Conservation (phyloP, 2,797 vertebrate genomes). For the Periophthalmus magnuspinnatus region DNA sequence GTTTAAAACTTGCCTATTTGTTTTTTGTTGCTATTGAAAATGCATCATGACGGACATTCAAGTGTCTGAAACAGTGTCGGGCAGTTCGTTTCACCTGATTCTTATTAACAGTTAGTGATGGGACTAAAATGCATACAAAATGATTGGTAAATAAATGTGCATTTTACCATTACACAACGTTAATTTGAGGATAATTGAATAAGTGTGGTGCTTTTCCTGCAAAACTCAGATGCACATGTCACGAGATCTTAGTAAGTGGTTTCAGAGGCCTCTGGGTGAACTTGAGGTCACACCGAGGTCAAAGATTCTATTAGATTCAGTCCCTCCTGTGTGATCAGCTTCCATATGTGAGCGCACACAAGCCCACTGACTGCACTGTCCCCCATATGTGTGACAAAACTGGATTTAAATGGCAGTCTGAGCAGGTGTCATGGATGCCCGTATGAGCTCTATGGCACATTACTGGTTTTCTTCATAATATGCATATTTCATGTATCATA, state of each 20-base stretch:
- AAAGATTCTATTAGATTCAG: not conserved
- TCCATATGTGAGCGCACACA: not conserved
- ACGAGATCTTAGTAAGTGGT: not conserved
- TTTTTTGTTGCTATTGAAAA: no score
- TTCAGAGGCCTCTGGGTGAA: not conserved
- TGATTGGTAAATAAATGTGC: not conserved
- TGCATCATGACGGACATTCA: no score
- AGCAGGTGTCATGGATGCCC: slow-evolving; percentile 2
- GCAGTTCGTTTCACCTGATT: no score
- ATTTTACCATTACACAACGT: not conserved
- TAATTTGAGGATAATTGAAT: not conserved
- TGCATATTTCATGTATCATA: not conserved
- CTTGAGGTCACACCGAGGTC: not conserved
- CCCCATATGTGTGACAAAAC: not conserved
- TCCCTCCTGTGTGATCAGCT: not conserved
- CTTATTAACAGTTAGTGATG: no score
- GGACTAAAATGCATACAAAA: not conserved
- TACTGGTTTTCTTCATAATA: not conserved
- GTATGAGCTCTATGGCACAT: not conserved
- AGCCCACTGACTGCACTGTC: not conserved
- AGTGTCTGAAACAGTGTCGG: no score
- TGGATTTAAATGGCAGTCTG: not conserved
- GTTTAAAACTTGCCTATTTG: no score
- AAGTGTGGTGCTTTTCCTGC: no score
- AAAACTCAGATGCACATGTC: no score